Conservation (phyloP, 1,140 invertebrate species). For the Cydia fagiglandana region DNA sequence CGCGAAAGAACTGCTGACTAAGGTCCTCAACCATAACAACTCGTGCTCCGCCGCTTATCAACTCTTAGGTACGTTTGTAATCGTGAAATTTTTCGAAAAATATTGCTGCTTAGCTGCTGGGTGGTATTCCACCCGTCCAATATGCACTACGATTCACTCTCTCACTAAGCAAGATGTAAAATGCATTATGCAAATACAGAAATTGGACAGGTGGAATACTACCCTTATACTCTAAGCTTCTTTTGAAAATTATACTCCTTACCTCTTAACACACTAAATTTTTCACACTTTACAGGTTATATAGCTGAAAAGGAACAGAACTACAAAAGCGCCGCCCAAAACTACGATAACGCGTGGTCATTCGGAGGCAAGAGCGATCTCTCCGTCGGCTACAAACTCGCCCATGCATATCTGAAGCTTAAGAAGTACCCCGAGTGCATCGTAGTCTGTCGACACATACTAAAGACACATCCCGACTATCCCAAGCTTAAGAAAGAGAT, state of each 20-base stretch:
- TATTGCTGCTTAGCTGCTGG: no score
- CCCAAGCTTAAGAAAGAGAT: conserved; percentile 96
- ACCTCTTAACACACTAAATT: no score
- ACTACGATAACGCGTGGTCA: conserved; percentile 93
- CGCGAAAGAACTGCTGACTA: conserved; percentile 89
- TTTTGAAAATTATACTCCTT: no score
- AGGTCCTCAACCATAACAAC: conserved; percentile 93
- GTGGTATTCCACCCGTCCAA: no score
- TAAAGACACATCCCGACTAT: conserved; percentile 92
- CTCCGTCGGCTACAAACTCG: conserved; percentile 93
- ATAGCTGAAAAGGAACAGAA: conserved; percentile 96
- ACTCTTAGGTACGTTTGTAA: conserved; percentile 77
- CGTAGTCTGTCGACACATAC: conserved; percentile 83
- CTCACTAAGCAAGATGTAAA: no score
- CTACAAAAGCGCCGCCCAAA: conserved; percentile 90
- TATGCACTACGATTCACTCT: no score
- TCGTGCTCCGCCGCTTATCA: conserved; percentile 95
- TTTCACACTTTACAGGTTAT: conserved; percentile 80
- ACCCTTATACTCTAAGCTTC: no score
- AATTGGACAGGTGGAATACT: no score
- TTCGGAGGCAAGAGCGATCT: conserved; percentile 89
- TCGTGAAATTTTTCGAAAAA: not conserved
- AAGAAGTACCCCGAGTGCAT: conserved; percentile 91
- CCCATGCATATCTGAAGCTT: conserved; percentile 94
- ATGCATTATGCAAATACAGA: no score